Evolutionary conservation across 2,888 invertebrate genomes (phyloP).

Genomic region (Tanypteryx hageni): DNA sequence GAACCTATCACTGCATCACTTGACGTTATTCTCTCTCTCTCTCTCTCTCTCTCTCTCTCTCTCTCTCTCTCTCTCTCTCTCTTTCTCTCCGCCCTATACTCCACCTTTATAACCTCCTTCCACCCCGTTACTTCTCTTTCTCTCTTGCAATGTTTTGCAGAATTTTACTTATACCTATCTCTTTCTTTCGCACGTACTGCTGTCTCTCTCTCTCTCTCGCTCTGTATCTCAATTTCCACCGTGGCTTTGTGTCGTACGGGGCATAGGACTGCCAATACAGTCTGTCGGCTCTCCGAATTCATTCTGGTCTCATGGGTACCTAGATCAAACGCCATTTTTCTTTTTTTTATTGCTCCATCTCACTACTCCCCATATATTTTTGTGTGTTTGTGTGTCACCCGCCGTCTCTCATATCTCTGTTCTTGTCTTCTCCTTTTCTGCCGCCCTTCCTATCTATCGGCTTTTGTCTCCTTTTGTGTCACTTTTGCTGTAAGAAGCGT

Average conservation of each 20-base stretch:
- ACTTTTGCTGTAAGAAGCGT: neutral
- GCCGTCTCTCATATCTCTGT: neutral
- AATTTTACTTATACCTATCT: neutral
- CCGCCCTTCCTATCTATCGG: neutral
- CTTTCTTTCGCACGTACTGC: neutral
- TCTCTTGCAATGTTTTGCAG: neutral
- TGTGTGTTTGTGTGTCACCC: neutral
- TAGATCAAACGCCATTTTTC: neutral
- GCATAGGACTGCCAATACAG: neutral
- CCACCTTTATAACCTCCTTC: too few species aligned
- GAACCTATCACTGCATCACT: neutral
- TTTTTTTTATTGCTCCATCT: neutral
- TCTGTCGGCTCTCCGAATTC: neutral
- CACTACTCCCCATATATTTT: too few species aligned
- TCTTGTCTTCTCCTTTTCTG: neutral
- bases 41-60: neutral
- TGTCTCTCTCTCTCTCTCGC: neutral
- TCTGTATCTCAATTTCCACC: neutral
- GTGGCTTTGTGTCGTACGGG: neutral
- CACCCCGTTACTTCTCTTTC: too few species aligned
- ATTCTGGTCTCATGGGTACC: neutral
- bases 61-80: neutral
- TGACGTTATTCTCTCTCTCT: neutral
- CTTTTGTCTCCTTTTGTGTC: neutral
- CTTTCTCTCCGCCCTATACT: neutral